phyloP scores from a whole-genome alignment of 2,113 vertebrate species.

The Oryzias javanicus region DNA sequence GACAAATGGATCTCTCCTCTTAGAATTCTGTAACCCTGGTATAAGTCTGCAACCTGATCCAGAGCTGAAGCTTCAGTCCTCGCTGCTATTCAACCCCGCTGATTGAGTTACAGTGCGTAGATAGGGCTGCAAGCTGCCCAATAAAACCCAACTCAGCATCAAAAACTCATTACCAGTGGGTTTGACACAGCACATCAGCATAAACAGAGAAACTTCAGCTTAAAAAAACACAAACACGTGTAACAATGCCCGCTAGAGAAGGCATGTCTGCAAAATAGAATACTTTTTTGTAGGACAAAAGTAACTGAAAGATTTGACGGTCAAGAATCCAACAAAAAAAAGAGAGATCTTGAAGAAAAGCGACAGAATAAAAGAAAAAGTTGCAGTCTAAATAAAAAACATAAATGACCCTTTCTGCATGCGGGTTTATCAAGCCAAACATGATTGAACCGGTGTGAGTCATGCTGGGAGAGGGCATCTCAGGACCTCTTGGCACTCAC shows the following conservation, averaged over 20 bases:
- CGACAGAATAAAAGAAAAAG: slow-evolving; percentile 1
- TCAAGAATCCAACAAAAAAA: neutral
- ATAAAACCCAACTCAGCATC: slow-evolving; percentile 30
- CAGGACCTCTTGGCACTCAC: slow-evolving; percentile 42
- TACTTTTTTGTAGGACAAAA: too few species aligned
- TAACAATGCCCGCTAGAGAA: too few species aligned
- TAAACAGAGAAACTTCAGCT: slow-evolving; percentile 19
- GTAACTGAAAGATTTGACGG: too few species aligned
- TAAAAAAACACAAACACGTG: slow-evolving; percentile 6
- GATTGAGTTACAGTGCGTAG: slow-evolving; percentile 65
- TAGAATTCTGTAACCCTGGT: slow-evolving; percentile 32
- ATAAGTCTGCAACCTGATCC: slow-evolving; percentile 66
- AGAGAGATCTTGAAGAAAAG: neutral
- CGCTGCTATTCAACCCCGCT: slow-evolving; percentile 54
- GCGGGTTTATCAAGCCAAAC: slow-evolving; percentile 44
- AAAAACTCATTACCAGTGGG: slow-evolving; percentile 22
- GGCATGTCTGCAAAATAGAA: too few species aligned
- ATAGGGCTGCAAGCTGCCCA: slow-evolving; percentile 35
- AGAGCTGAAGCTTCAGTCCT: slow-evolving; percentile 53
- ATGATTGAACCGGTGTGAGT: slow-evolving; percentile 43
- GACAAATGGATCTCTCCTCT: slow-evolving; percentile 14
- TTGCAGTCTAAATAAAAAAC: slow-evolving; percentile 39
- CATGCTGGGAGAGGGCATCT: slow-evolving; percentile 34
- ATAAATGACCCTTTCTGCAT: slow-evolving; percentile 32
- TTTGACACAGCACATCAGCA: slow-evolving; percentile 40